Conservation (phyloP, 2,797 vertebrate genomes). For the Macropus fuliginosus region DNA sequence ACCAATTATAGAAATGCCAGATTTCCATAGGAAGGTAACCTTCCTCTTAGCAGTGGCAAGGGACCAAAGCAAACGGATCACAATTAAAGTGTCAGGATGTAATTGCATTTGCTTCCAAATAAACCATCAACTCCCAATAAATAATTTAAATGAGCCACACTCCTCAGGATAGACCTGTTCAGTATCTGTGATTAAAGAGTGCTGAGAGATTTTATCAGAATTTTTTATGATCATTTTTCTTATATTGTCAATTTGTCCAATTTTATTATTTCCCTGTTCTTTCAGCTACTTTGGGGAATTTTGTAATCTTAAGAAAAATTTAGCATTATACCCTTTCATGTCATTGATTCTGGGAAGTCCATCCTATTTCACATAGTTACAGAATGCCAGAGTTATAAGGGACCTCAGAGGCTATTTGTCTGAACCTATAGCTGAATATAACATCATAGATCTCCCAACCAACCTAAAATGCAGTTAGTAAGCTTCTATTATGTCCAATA, state of each 20-base stretch:
- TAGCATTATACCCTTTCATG: not conserved
- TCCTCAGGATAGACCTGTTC: slow-evolving; percentile 77
- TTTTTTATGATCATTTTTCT: slow-evolving; percentile 78
- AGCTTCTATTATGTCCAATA: not conserved
- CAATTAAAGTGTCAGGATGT: slow-evolving; percentile 82
- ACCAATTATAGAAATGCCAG: slow-evolving; percentile 76
- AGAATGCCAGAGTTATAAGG: not conserved
- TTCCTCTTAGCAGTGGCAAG: slow-evolving; percentile 77
- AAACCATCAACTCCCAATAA: slow-evolving; percentile 80
- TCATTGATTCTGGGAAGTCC: not conserved
- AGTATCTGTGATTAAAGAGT: slow-evolving; percentile 81
- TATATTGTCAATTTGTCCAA: slow-evolving; percentile 79
- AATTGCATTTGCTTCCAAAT: slow-evolving; percentile 83
- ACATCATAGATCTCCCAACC: not conserved
- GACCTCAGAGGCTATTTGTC: not conserved
- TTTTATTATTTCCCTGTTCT: slow-evolving; percentile 78
- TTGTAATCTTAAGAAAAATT: slow-evolving; percentile 1
- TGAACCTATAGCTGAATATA: not conserved
- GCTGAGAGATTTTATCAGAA: slow-evolving; percentile 79
- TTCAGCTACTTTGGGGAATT: slow-evolving; percentile 58
- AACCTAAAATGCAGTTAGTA: not conserved
- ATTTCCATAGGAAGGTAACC: slow-evolving; percentile 77
- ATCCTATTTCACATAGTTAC: not conserved
- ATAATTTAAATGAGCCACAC: slow-evolving; percentile 82
- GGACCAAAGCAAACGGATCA: slow-evolving; percentile 78